phyloP scores from a whole-genome alignment of 2,888 invertebrate species.

The Diaperis boleti region DNA sequence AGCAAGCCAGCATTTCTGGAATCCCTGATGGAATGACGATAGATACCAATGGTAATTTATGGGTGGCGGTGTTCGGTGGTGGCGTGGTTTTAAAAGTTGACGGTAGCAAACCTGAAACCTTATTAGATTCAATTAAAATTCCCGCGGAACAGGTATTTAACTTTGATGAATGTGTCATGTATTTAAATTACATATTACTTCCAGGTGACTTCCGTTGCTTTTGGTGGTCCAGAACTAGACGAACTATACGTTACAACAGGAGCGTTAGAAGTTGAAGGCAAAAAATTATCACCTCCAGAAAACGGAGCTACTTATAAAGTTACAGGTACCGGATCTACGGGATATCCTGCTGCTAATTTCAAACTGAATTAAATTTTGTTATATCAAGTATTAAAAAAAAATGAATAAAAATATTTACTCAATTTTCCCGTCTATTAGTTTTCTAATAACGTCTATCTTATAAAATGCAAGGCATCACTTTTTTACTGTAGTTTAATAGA shows the following conservation, averaged over 20 bases:
- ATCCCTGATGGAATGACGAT: conserved; percentile 26
- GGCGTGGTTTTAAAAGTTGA: conserved; percentile 7
- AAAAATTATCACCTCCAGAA: neutral
- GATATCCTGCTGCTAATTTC: conserved; percentile 9
- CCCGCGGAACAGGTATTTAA: conserved; percentile 9
- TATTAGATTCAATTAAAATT: conserved; percentile 10
- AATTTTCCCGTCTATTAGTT: no score
- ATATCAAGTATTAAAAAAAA: neutral
- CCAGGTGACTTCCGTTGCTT: conserved; percentile 69
- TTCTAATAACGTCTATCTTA: no score
- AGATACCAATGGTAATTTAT: conserved; percentile 23
- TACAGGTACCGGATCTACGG: conserved; percentile 8
- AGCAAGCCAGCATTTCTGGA: conserved; percentile 63
- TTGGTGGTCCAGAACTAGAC: conserved; percentile 66
- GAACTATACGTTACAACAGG: conserved; percentile 77
- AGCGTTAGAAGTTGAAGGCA: conserved; percentile 1
- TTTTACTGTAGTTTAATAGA: no score
- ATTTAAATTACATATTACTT: no score
- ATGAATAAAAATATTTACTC: no score
- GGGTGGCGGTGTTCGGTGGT: conserved; percentile 23
- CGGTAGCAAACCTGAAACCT: conserved; percentile 4
- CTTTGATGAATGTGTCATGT: no score
- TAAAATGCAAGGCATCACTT: no score
- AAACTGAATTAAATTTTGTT: neutral
- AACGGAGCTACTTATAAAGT: conserved; percentile 19